Conservation (phyloP, 1,140 invertebrate species). For the Drosophila ficusphila region DNA sequence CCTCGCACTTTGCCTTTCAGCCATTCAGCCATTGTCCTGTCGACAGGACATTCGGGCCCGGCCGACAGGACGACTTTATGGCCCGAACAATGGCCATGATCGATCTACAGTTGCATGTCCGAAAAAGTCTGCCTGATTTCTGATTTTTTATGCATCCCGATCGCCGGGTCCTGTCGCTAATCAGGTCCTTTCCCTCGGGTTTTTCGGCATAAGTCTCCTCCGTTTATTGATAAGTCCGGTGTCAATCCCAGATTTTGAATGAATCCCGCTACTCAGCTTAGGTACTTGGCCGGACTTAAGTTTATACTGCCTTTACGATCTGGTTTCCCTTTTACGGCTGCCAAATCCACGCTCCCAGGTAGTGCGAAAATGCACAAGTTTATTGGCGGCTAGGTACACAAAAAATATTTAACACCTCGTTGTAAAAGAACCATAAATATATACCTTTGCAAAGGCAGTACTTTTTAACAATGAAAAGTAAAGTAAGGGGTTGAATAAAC, state of each 20-base stretch:
- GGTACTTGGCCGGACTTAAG: constrained; percentile 40
- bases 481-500: neutral
- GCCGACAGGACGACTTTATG: constrained; percentile 29
- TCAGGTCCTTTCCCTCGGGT: constrained; percentile 20
- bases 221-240: constrained; percentile 70
- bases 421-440: constrained; percentile 5
- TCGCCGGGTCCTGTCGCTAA: constrained; percentile 17
- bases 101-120: constrained; percentile 29
- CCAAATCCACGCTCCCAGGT: constrained; percentile 1
- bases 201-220: constrained; percentile 45
- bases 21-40: constrained; percentile 32
- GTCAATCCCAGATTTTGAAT: constrained; percentile 69
- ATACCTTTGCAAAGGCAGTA: neutral
- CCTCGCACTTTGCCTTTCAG: constrained; percentile 44
- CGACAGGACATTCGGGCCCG: constrained; percentile 27
- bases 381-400: constrained; percentile 1
- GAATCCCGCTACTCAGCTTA: constrained; percentile 56
- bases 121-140: constrained; percentile 7
- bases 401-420: neutral
- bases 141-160: constrained; percentile 57
- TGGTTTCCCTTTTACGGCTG: constrained; percentile 32
- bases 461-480: neutral
- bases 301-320: constrained; percentile 53
- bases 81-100: constrained; percentile 48
- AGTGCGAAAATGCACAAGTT: constrained; percentile 5